These are phyloP conservation scores for Calosoma granatense DNA, from an alignment of 1,140 invertebrate genomes.

Conservation along the genomic window DNA sequence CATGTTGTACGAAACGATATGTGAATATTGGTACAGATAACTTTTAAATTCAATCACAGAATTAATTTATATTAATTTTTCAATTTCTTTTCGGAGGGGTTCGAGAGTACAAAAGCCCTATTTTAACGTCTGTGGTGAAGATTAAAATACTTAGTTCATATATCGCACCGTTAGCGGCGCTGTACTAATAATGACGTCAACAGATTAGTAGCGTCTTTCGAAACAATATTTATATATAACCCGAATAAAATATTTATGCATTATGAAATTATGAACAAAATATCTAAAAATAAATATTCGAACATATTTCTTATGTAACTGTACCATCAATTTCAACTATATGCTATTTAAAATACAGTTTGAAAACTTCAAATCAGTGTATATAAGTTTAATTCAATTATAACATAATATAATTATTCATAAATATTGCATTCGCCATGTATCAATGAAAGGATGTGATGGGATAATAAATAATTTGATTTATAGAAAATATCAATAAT, in stretches of 20 bases:
- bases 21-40: conserved; percentile 12
- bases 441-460: no score
- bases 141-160: conserved; percentile 23
- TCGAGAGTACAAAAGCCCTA: conserved; percentile 39
- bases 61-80: conserved; percentile 17
- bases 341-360: no score
- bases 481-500: no score
- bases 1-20: conserved; percentile 13
- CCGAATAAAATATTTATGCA: neutral
- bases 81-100: conserved; percentile 37
- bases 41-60: conserved; percentile 8
- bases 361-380: no score
- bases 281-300: neutral
- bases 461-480: no score
- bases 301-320: neutral
- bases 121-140: conserved; percentile 22
- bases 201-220: conserved; percentile 1
- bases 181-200: conserved; percentile 19
- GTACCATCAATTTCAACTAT: no score
- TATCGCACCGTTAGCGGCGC: conserved; percentile 25
- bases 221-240: conserved; percentile 6
- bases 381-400: no score
- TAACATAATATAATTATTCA: no score
- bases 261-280: neutral
- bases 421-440: no score